A percentile compares a stretch with the other conserved stretches of the same genome.
Evolutionary conservation across 2,888 invertebrate genomes (phyloP).

Genomic region (Ectemnius lituratus): DNA sequence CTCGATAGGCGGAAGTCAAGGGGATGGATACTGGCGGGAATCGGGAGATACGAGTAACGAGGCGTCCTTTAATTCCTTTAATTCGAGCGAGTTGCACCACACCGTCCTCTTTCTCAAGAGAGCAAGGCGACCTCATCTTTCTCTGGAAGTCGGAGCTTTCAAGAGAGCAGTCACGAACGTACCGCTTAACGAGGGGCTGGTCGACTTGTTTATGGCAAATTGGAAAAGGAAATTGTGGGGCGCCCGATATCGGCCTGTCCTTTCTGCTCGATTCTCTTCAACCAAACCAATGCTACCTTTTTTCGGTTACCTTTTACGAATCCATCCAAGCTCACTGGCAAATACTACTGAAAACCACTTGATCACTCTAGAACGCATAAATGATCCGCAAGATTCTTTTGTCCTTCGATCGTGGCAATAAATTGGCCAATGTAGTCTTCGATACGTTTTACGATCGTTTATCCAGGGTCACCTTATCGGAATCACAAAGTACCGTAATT

Average conservation of each 20-base stretch:
- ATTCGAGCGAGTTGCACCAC: slow-evolving; percentile 68
- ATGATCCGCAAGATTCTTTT: too few relatives aligned
- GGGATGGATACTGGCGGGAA: slow-evolving; percentile 36
- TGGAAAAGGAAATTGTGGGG: slow-evolving; percentile 76
- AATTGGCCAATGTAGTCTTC: too few relatives aligned
- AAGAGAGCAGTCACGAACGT: slow-evolving; percentile 65
- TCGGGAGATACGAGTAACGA: slow-evolving; percentile 71
- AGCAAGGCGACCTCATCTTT: slow-evolving; percentile 26
- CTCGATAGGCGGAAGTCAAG: neutral
- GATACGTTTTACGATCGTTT: too few relatives aligned
- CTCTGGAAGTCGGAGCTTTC: slow-evolving; percentile 49
- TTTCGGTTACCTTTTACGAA: neutral
- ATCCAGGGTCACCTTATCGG: too few relatives aligned
- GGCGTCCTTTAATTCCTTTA: slow-evolving; percentile 74
- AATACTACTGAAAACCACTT: too few relatives aligned
- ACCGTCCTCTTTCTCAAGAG: slow-evolving; percentile 26
- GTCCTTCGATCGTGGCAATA: too few relatives aligned
- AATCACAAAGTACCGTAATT: too few relatives aligned
- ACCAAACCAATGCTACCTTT: slow-evolving; percentile 26
- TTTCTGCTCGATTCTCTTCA: slow-evolving; percentile 5
- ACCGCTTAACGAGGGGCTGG: slow-evolving; percentile 66
- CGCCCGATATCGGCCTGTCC: slow-evolving; percentile 57
- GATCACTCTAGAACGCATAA: too few relatives aligned
- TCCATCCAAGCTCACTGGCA: too few relatives aligned
- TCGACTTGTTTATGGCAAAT: slow-evolving; percentile 77